Evolutionary conservation across 2,888 invertebrate genomes (phyloP), one percentile per base, ranked within the genome.

Genomic region (Apodemia zela): DNA sequence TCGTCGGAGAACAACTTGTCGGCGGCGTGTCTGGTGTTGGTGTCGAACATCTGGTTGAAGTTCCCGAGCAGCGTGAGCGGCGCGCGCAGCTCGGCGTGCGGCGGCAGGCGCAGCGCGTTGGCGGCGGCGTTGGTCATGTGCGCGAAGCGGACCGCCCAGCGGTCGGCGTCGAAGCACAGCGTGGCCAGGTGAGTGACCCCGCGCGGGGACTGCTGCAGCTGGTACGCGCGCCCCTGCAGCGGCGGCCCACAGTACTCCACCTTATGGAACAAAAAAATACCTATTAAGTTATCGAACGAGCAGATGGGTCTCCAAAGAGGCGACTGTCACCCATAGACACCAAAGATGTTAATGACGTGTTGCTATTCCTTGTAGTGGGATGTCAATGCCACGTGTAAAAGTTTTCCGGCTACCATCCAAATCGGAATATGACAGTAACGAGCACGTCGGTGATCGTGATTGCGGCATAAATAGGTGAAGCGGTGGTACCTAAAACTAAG

Each of bases 21-120:
- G 64, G 89, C 87, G 73, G 80, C 85, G 70, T 63, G 74, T 13
- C 87, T 79, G 49, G 84, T 85, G 60, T 67, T 68, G 47, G 84
- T 76, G 79, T 90, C 91, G 79, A 91, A 88, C 90, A 90, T 87
- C 70, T 85, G 84, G 75, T 87, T 83, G 79, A 92, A 87, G 81
- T 87, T 89, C 72, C 89, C 90, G 70, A 92, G 80, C 67, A 92
- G 73, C 67, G 79, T 81, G 69, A 87, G 85, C 71, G 88, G 87
- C 49, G 77, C 73, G 69, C 68, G 54, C 62, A 21, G 66, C 47
- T 84, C 81, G 45, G 42, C 11, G 77, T 88, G 91, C 70, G 84
- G 72, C 42, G 76, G 65, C 69, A 79, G 68, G 25, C 63, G 63
- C 65, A 82, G 77, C 38, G 61, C 69, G 76, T 74, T 72, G 70